These are phyloP conservation scores for Steinernema khuongi DNA, from an alignment of 1,140 invertebrate species.

Conservation along the genomic window DNA sequence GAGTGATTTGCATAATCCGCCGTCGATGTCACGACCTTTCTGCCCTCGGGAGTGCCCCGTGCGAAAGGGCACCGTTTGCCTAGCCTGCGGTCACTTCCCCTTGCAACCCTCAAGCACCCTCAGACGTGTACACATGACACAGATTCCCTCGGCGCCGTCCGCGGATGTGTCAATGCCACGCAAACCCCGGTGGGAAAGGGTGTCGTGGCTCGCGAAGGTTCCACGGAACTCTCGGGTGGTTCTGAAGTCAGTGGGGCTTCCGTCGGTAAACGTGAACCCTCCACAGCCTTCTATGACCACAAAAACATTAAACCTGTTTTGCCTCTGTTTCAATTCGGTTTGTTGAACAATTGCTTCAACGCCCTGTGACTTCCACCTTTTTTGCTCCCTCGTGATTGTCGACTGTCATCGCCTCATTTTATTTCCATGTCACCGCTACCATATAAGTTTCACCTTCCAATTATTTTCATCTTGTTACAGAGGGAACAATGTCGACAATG, in stretches of 20 bases:
- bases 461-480: neutral
- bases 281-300: neutral
- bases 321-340: neutral
- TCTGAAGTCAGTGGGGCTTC: too few relatives aligned
- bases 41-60: neutral
- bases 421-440: neutral
- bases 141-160: too few relatives aligned
- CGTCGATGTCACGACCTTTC: neutral
- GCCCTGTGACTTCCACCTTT: conserved; percentile 1
- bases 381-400: neutral
- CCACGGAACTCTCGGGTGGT: too few relatives aligned
- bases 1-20: conserved; percentile 2
- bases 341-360: neutral
- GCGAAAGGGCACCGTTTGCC: neutral
- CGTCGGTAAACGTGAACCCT: neutral
- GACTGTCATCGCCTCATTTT: neutral
- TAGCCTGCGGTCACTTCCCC: neutral
- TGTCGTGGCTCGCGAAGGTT: too few relatives aligned
- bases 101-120: neutral
- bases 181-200: too few relatives aligned
- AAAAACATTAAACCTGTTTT: conserved; percentile 14
- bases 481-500: neutral
- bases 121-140: too few relatives aligned
- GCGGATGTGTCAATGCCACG: too few relatives aligned
- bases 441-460: neutral